Percentiles rank a stretch among this genome's conserved stretches.
Evolutionary conservation across 1,140 invertebrate species (phyloP).

Genomic region (Saccostrea echinata): DNA sequence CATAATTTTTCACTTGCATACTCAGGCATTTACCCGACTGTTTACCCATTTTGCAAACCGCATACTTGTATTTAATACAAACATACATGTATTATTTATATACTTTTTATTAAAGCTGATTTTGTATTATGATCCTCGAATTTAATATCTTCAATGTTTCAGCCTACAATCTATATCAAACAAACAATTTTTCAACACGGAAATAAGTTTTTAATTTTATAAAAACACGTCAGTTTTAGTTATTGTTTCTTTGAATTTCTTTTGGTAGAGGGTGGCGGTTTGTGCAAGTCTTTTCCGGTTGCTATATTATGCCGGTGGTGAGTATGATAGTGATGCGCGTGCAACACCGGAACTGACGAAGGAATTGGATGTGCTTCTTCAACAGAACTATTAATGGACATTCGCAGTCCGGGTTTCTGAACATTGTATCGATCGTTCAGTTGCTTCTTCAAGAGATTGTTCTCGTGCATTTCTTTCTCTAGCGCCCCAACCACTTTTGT

Average conservation of each 20-base stretch:
- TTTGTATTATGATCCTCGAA: too few relatives aligned
- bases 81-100: too few relatives aligned
- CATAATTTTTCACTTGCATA: too few relatives aligned
- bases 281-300: background rate
- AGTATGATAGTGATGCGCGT: background rate
- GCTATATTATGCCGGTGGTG: slow-evolving; percentile 13
- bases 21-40: too few relatives aligned
- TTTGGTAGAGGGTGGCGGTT: background rate
- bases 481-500: slow-evolving; percentile 18
- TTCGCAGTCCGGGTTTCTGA: slow-evolving; percentile 10
- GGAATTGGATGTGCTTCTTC: slow-evolving; percentile 13
- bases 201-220: too few relatives aligned
- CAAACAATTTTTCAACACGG: too few relatives aligned
- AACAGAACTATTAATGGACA: background rate
- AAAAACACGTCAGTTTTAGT: background rate
- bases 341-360: slow-evolving; percentile 11
- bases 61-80: too few relatives aligned
- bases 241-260: background rate
- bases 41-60: too few relatives aligned
- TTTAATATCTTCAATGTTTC: too few relatives aligned
- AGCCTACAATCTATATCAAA: too few relatives aligned
- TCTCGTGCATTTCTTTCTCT: slow-evolving; percentile 48
- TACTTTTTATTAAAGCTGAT: too few relatives aligned
- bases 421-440: slow-evolving; percentile 13
- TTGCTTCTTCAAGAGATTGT: slow-evolving; percentile 47